Evolutionary conservation across 2,888 invertebrate genomes (phyloP).

Genomic region (Agrotis exclamationis): DNA sequence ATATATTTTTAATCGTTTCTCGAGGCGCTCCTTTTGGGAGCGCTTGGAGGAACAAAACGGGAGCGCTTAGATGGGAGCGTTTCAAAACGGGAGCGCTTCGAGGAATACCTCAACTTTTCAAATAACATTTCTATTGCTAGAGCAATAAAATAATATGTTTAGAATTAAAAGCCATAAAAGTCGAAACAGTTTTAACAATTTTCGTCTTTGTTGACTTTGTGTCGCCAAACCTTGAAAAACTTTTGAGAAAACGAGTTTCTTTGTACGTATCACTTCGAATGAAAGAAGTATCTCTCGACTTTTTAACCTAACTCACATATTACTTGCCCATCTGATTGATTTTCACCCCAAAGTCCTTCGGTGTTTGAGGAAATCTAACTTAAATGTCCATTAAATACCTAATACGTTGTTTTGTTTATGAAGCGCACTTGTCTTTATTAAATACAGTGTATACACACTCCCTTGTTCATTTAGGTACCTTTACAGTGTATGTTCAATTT

Average conservation of each 20-base stretch:
- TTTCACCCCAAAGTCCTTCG: slow-evolving; percentile 7
- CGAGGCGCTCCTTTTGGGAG: too few species aligned
- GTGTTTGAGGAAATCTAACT: slow-evolving; percentile 5
- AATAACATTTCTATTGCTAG: not conserved
- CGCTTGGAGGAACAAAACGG: too few species aligned
- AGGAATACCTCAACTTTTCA: not conserved
- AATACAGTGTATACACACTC: too few species aligned
- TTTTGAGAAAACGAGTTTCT: slow-evolving; percentile 6
- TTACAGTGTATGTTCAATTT: not conserved
- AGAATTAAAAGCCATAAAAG: not conserved
- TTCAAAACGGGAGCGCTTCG: too few species aligned
- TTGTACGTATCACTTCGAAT: not conserved
- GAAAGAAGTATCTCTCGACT: slow-evolving; percentile 5
- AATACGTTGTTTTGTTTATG: not conserved
- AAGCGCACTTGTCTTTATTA: too few species aligned
- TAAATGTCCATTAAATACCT: not conserved
- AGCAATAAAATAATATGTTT: not conserved
- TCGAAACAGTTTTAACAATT: slow-evolving; percentile 14
- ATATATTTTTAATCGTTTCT: too few species aligned
- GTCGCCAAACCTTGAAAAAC: not conserved
- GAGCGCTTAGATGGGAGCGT: too few species aligned
- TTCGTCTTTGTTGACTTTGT: slow-evolving; percentile 1
- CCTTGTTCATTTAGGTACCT: not conserved
- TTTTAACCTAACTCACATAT: slow-evolving; percentile 28
- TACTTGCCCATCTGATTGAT: slow-evolving; percentile 17